Evolutionary conservation across 2,113 vertebrate species (phyloP).

Genomic region (Micromys minutus): DNA sequence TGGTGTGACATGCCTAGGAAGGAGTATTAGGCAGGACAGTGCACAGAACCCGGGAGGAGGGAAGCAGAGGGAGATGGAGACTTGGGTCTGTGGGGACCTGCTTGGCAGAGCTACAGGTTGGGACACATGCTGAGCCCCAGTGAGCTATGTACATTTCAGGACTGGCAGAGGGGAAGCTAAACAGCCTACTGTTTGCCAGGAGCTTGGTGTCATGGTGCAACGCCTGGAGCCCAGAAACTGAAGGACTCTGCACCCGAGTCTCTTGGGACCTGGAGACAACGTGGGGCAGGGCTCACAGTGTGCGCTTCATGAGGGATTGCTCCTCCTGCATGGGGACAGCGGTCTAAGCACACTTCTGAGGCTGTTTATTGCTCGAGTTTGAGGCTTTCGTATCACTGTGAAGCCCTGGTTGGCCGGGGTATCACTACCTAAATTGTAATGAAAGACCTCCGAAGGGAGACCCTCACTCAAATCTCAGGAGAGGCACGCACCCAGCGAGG

Average conservation of each 20-base stretch:
- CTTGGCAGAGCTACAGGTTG: background rate
- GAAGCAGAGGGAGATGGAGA: background rate
- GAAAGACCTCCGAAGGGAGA: no score
- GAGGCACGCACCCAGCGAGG: no score
- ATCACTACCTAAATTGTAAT: background rate
- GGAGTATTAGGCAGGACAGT: background rate
- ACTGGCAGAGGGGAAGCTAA: background rate
- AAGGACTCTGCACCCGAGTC: background rate
- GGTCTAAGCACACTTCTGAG: background rate
- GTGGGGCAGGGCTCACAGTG: background rate
- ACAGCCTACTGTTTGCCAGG: background rate
- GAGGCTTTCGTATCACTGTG: no score
- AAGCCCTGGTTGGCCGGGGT: background rate
- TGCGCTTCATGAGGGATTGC: background rate
- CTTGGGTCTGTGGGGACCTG: background rate
- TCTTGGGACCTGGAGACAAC: background rate
- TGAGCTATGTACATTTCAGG: background rate
- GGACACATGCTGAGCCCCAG: background rate
- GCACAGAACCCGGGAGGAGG: background rate
- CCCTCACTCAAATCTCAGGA: no score
- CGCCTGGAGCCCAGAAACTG: background rate
- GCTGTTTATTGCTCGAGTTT: background rate
- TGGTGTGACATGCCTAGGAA: background rate
- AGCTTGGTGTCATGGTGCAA: background rate
- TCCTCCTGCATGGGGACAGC: background rate